phyloP scores from a whole-genome alignment of 2,797 vertebrate species.

The Tenualosa ilisha region DNA sequence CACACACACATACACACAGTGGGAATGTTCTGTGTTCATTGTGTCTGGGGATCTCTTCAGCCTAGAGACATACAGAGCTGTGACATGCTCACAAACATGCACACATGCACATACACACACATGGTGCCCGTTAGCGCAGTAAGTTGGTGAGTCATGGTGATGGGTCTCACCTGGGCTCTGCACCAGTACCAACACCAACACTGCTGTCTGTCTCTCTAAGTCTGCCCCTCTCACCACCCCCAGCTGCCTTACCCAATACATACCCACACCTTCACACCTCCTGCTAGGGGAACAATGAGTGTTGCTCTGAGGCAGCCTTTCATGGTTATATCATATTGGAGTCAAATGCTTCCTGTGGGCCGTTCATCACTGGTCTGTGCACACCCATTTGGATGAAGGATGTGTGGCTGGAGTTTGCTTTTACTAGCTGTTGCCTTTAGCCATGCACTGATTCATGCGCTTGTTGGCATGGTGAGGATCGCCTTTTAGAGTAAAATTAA shows the following conservation, averaged over 20 bases:
- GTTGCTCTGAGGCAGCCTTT: background rate
- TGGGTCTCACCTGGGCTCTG: constrained; percentile 22
- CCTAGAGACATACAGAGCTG: too few relatives aligned
- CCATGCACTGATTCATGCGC: background rate
- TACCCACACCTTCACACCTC: background rate
- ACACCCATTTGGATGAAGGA: background rate
- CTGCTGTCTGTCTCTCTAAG: background rate
- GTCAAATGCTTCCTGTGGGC: background rate
- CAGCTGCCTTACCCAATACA: background rate
- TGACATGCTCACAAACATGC: background rate
- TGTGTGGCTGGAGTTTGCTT: background rate
- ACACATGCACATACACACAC: background rate
- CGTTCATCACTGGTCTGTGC: background rate
- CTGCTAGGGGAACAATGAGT: background rate
- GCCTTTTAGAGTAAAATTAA: background rate
- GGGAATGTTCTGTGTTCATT: too few relatives aligned
- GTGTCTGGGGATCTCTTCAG: too few relatives aligned
- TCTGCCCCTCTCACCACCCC: background rate
- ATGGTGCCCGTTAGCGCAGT: constrained; percentile 2
- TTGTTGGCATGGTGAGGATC: background rate
- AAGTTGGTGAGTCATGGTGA: constrained; percentile 46
- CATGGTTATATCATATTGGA: background rate
- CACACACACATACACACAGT: constrained; percentile 19
- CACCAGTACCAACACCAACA: background rate
- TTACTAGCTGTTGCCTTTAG: background rate